Evolutionary conservation across 2,888 invertebrate genomes (phyloP).

Genomic region (Drosophila incognita): DNA sequence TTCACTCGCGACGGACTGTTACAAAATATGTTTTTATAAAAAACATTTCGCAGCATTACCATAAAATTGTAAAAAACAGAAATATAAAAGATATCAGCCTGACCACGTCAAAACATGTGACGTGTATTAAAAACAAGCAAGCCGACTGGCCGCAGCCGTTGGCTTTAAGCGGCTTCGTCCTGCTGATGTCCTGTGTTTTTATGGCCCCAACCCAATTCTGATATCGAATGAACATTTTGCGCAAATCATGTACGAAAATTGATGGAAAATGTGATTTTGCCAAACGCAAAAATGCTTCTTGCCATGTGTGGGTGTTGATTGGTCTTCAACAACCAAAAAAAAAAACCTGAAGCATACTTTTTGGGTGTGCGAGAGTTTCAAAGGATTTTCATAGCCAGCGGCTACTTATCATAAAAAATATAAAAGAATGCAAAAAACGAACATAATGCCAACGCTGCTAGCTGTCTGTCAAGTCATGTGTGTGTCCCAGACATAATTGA

Average conservation of each 20-base stretch:
- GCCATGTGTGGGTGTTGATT: constrained; percentile 66
- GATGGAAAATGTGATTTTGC: constrained; percentile 77
- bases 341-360: constrained; percentile 24
- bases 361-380: constrained; percentile 56
- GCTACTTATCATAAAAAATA: constrained; percentile 76
- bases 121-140: constrained; percentile 71
- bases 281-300: constrained; percentile 38
- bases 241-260: constrained; percentile 81
- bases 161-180: constrained; percentile 71
- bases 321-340: constrained; percentile 59
- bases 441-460: constrained; percentile 63
- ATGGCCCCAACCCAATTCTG: constrained; percentile 32
- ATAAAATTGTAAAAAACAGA: constrained; percentile 67
- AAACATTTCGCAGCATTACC: constrained; percentile 76
- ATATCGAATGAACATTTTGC: constrained; percentile 62
- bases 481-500: constrained; percentile 75
- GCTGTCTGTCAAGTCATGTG: constrained; percentile 76
- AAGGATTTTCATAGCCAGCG: constrained; percentile 81
- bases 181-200: constrained; percentile 51
- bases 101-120: constrained; percentile 78
- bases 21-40: constrained; percentile 77
- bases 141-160: constrained; percentile 44
- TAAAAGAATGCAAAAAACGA: constrained; percentile 32
- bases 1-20: constrained; percentile 64
- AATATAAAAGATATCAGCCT: constrained; percentile 46